Evolutionary conservation across 2,113 vertebrate genomes (phyloP), one percentile per base, ranked within the genome.

Genomic region (Eulemur rufifrons): DNA sequence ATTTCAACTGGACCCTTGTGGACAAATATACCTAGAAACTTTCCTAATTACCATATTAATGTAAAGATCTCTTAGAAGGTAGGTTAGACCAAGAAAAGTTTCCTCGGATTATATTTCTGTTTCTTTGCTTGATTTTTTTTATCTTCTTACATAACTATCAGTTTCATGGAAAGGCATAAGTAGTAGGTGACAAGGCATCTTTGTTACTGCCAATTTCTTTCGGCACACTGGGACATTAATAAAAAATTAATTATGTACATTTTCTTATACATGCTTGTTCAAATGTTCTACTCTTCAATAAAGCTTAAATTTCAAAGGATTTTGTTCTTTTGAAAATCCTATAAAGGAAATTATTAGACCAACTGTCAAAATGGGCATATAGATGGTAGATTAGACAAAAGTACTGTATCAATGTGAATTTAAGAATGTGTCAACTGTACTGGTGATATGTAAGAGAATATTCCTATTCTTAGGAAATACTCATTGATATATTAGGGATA

Each of bases 271-370:
- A 14, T 66, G 14, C 21, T 94, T 87, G 15, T 74, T 89, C 63
- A 56, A 15, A 76, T n/a, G 45, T 4, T 81, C 1, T 63, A 25
- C 13, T 45, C 6, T 42, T 61, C 39, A 54, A 29, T 64, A 34
- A 74, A 61, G 37, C 12, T 91, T 88, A 83, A 45, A 32, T 21
- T 56, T 89, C 23, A 59, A 93, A 89, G 15, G 15, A 69, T 13
- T 95, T 80, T 90, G n/a, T 45, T 83, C 14, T 93, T 91, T 83
- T 61, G 29, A 63, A 96, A 89, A 89, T 86, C 27, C 37, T 78
- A 8, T 91, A 73, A 91, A 69, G 8, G 0, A 56, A 1, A 47
- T 81, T 76, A 73, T 81, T 82, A 29, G 25, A 56, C 27, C 45
- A 64, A 81, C 20, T 87, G 56, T 88, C 63, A 63, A 77, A 82